Evolutionary conservation across 2,888 invertebrate genomes (phyloP).

Genomic region (Abrostola tripartita): DNA sequence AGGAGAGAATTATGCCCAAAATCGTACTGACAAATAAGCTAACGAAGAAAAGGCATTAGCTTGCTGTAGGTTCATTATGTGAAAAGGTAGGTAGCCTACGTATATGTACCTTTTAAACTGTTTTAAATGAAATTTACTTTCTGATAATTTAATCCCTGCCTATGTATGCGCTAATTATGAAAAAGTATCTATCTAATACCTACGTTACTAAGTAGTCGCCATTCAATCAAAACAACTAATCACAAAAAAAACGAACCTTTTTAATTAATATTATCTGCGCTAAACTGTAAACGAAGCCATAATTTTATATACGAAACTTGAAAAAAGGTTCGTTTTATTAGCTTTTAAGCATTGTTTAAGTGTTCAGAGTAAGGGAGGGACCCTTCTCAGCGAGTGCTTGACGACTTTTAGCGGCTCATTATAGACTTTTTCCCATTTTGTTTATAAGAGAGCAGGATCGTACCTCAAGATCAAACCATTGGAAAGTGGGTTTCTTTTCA

Average conservation of each 20-base stretch:
- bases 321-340: conserved; percentile 84
- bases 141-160: no score
- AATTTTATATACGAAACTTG: conserved; percentile 66
- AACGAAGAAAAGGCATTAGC: no score
- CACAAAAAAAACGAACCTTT: conserved; percentile 33
- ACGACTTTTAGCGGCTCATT: conserved; percentile 82
- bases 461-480: conserved; percentile 67
- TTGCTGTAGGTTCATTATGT: no score
- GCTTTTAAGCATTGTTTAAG: conserved; percentile 85
- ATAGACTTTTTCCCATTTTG: conserved; percentile 79
- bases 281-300: conserved; percentile 58
- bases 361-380: conserved; percentile 76
- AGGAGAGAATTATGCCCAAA: no score
- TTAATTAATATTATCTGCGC: conserved; percentile 72
- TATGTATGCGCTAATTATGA: background rate
- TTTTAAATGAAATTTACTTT: background rate
- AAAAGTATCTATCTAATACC: no score
- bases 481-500: conserved; percentile 67
- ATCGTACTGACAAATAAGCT: no score
- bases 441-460: conserved; percentile 63
- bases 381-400: conserved; percentile 67
- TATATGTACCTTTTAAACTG: conserved; percentile 3
- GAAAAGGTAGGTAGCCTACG: background rate
- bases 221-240: no score
- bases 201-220: no score